Evolutionary conservation across 2,797 vertebrate genomes (phyloP).

Genomic region (Telmatherina bonti): DNA sequence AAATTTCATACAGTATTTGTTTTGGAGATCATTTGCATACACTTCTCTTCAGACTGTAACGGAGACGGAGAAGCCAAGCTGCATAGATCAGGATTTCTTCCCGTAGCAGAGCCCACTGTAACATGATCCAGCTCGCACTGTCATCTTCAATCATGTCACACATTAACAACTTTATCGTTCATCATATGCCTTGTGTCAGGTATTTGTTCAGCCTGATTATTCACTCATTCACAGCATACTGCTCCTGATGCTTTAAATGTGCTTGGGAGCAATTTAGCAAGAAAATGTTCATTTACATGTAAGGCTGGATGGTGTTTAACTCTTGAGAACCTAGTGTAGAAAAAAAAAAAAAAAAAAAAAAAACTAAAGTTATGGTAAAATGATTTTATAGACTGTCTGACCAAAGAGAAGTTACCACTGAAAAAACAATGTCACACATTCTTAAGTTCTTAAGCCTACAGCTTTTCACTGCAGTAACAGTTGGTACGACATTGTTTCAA

Average conservation of each 20-base stretch:
- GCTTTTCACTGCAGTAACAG: too few species aligned
- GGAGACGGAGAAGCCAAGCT: slow-evolving; percentile 46
- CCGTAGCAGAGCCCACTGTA: slow-evolving; percentile 38
- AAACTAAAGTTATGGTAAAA: neutral
- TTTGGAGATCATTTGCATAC: slow-evolving; percentile 52
- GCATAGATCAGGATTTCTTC: slow-evolving; percentile 33
- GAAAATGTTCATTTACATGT: neutral
- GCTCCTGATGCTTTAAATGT: slow-evolving; percentile 21
- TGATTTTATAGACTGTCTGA: neutral
- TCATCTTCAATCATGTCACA: slow-evolving; percentile 72
- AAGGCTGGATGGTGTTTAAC: neutral
- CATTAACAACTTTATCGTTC: slow-evolving; percentile 73
- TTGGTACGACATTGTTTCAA: too few species aligned
- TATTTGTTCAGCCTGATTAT: slow-evolving; percentile 65
- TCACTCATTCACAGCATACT: slow-evolving; percentile 45
- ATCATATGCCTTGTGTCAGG: slow-evolving; percentile 64
- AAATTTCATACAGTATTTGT: too few species aligned
- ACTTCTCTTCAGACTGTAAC: slow-evolving; percentile 30
- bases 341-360: too few species aligned
- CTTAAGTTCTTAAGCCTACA: too few species aligned
- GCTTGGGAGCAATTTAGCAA: neutral
- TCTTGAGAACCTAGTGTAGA: neutral
- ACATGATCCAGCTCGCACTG: slow-evolving; percentile 63
- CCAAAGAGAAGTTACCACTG: too few species aligned
- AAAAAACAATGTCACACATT: too few species aligned